These are phyloP conservation scores for Mormyrus hasselquistii DNA, from an alignment of 2,797 vertebrate genomes.

Conservation along the genomic window DNA sequence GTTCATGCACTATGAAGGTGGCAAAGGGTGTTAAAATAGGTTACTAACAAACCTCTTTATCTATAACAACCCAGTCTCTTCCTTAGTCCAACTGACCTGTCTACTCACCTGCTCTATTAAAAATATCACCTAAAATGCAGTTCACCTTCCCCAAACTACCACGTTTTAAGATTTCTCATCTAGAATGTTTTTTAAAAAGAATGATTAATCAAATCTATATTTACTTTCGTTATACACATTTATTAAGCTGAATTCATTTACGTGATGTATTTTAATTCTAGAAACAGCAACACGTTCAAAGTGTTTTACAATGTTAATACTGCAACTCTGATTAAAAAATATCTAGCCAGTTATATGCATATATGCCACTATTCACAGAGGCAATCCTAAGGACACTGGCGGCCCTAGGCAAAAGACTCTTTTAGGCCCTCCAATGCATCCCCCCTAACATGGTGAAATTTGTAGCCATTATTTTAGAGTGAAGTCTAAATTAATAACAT, in stretches of 20 bases:
- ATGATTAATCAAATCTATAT: neutral
- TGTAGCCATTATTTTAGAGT: neutral
- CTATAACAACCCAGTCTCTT: neutral
- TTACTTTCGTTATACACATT: neutral
- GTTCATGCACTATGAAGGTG: neutral
- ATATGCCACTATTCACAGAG: neutral
- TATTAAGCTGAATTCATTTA: neutral
- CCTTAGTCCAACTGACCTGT: neutral
- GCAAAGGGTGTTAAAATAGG: neutral
- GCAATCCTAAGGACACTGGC: neutral
- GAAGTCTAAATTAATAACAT: neutral
- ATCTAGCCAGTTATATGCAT: neutral
- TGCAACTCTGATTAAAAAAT: neutral
- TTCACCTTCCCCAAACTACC: neutral
- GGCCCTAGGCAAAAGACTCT: too few species aligned
- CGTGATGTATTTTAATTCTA: neutral
- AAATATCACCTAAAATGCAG: neutral
- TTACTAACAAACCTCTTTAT: neutral
- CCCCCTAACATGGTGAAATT: too few species aligned
- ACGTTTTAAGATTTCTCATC: neutral
- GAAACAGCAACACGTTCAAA: neutral
- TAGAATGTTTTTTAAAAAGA: neutral
- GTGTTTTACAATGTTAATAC: neutral
- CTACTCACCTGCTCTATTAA: neutral
- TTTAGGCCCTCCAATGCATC: too few species aligned